Percentiles rank a stretch among this genome's conserved stretches.
Evolutionary conservation across 2,113 vertebrate species (phyloP).

Genomic region (Sphyrna mokarran): DNA sequence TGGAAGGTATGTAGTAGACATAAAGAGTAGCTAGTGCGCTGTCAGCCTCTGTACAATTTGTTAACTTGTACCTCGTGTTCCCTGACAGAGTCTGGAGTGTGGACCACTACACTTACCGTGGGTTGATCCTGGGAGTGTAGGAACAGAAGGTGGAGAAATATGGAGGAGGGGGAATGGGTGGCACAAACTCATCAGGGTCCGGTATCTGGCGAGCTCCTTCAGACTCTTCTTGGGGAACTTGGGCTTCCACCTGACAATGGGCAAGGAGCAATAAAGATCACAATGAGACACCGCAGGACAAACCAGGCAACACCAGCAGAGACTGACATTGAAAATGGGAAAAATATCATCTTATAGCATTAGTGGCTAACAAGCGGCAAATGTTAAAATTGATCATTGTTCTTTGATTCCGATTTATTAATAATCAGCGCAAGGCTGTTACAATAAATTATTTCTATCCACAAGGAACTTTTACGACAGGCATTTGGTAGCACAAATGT

Average conservation of each 20-base stretch:
- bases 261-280: background rate
- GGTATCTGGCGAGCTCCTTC: constrained; percentile 54
- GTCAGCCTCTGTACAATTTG: no score
- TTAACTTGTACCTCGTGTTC: no score
- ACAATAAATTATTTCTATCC: background rate
- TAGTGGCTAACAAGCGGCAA: background rate
- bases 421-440: background rate
- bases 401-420: background rate
- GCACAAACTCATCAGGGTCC: constrained; percentile 68
- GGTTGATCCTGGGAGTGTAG: constrained; percentile 51
- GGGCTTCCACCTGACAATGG: constrained; percentile 58
- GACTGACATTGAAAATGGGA: background rate
- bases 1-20: no score
- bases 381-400: background rate
- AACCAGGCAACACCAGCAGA: background rate
- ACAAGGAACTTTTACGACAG: no score
- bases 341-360: background rate
- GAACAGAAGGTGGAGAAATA: constrained; percentile 70
- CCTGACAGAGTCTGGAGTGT: no score
- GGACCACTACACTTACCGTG: constrained; percentile 53
- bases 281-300: background rate
- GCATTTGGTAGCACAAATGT: no score
- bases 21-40: no score
- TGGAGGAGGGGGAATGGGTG: constrained; percentile 67
- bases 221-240: constrained; percentile 56